These are phyloP conservation scores for Xiphias gladius DNA, from an alignment of 2,113 vertebrate species.

Conservation along the genomic window DNA sequence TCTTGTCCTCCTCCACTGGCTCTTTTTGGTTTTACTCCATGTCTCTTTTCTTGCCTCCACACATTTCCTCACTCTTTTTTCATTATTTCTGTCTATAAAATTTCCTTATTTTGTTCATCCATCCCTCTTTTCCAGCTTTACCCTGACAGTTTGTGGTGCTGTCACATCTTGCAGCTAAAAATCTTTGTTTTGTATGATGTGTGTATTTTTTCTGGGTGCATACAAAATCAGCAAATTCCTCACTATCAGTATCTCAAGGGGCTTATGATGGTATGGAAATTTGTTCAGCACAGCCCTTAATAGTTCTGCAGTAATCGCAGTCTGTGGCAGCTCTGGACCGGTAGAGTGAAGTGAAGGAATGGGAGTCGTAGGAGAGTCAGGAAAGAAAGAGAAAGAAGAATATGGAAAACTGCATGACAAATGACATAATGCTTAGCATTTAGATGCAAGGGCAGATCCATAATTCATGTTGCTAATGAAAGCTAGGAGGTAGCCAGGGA, in stretches of 20 bases:
- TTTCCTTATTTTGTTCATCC: constrained; percentile 33
- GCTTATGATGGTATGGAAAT: constrained; percentile 75
- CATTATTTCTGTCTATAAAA: constrained; percentile 29
- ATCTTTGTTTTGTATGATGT: constrained; percentile 30
- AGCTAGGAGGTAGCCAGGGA: constrained; percentile 72
- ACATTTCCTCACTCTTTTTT: constrained; percentile 19
- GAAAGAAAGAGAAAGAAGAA: constrained; percentile 60
- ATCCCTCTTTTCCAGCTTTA: constrained; percentile 9
- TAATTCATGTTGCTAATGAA: constrained; percentile 84
- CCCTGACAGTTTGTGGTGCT: constrained; percentile 31
- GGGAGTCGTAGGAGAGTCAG: constrained; percentile 40
- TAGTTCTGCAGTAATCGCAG: constrained; percentile 66
- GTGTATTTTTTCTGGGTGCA: neutral
- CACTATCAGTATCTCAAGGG: constrained; percentile 70
- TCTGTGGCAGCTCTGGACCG: constrained; percentile 46
- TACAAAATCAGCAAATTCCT: constrained; percentile 57
- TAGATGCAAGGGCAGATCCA: constrained; percentile 80
- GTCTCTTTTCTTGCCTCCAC: constrained; percentile 19
- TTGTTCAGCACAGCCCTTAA: constrained; percentile 63
- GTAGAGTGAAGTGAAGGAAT: constrained; percentile 52
- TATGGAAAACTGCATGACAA: constrained; percentile 68
- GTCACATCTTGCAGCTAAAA: constrained; percentile 27
- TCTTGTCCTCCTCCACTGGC: neutral
- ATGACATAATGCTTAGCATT: constrained; percentile 79
- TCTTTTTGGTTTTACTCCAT: constrained; percentile 10